Evolutionary conservation across 2,797 vertebrate species (phyloP).

Genomic region (Gymnothorax reevesii): DNA sequence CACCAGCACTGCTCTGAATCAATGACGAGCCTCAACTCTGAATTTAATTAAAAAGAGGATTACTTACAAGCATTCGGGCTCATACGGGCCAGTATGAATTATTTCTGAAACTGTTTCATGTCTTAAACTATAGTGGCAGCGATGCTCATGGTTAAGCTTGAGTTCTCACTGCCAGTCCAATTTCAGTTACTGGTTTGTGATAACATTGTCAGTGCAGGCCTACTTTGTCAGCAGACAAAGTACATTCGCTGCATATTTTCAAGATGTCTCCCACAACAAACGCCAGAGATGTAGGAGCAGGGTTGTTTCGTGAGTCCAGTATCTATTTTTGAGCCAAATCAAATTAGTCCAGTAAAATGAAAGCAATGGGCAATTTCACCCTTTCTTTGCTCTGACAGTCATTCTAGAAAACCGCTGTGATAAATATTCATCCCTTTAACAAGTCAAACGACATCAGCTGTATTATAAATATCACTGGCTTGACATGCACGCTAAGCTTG

Average conservation of each 20-base stretch:
- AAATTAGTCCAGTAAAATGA: background rate
- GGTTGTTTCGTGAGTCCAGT: background rate
- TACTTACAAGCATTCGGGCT: constrained; percentile 37
- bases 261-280: background rate
- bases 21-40: background rate
- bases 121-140: constrained; percentile 31
- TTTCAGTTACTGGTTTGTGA: constrained; percentile 34
- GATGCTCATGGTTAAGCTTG: constrained; percentile 18
- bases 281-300: background rate
- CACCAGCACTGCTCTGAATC: constrained; percentile 12
- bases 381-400: no score
- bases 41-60: constrained; percentile 37
- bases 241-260: background rate
- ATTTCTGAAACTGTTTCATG: constrained; percentile 28
- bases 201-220: constrained; percentile 22
- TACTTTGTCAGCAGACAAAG: background rate
- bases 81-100: constrained; percentile 43
- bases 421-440: background rate
- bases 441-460: background rate
- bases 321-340: background rate
- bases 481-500: no score
- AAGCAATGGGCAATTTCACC: background rate
- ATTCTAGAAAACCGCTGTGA: background rate
- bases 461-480: background rate
- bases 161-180: constrained; percentile 28